Conservation (phyloP, 2,113 vertebrate genomes). For the Thryonomys swinderianus region DNA sequence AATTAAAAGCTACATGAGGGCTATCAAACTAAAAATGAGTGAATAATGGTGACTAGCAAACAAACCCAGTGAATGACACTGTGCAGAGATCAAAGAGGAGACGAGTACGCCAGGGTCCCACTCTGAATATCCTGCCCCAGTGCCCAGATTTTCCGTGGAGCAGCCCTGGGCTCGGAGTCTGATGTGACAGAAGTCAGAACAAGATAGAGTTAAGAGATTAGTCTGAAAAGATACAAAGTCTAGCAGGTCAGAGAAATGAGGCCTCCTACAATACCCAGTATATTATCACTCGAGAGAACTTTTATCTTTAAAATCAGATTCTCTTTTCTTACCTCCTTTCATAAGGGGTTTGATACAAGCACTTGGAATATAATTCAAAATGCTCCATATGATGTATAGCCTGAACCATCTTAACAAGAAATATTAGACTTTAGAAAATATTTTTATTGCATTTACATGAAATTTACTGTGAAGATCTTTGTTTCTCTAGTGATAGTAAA, state of each 20-base stretch:
- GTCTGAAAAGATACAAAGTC: conserved; percentile 4
- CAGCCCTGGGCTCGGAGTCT: not conserved
- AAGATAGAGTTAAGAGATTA: conserved; percentile 6
- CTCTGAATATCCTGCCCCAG: not conserved
- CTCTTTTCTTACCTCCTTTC: conserved; percentile 14
- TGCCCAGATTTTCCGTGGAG: not conserved
- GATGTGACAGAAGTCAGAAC: not conserved
- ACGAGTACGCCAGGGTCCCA: not conserved
- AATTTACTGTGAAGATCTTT: conserved; percentile 28
- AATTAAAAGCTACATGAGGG: not conserved
- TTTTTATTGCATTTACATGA: not conserved
- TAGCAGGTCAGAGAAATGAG: not conserved
- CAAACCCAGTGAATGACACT: not conserved
- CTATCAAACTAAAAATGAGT: not conserved
- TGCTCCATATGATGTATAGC: not conserved
- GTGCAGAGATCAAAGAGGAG: not conserved
- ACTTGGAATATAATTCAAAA: conserved; percentile 18
- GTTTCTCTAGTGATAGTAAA: not conserved
- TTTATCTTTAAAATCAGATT: not conserved
- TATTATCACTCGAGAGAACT: conserved; percentile 12
- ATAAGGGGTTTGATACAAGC: conserved; percentile 7
- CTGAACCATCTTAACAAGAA: conserved; percentile 47
- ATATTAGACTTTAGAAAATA: not conserved
- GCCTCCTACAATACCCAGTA: not conserved
- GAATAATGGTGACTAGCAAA: not conserved